Conservation (phyloP, 1,140 invertebrate species). For the Neodiprion pinetum region DNA sequence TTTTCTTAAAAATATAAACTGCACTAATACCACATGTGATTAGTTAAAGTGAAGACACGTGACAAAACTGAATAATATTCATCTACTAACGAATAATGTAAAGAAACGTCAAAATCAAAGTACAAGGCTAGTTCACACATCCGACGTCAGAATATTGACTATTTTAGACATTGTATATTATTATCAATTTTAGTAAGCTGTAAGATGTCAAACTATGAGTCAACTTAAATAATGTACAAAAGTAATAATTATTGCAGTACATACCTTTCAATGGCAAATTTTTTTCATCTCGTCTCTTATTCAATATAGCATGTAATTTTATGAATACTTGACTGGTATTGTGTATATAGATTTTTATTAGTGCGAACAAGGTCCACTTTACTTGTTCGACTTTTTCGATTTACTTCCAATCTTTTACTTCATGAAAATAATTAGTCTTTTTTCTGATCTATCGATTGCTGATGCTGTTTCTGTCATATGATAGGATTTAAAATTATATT, state of each 20-base stretch:
- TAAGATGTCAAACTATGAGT: not conserved
- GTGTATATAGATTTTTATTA: no score
- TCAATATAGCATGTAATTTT: not conserved
- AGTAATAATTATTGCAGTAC: not conserved
- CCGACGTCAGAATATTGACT: not conserved
- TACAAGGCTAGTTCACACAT: no score
- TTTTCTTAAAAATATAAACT: not conserved
- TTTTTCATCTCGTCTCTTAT: not conserved
- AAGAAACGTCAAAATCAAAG: no score
- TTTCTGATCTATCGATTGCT: not conserved
- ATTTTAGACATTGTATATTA: not conserved
- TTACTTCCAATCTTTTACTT: no score
- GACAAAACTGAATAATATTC: not conserved
- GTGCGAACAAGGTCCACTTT: no score
- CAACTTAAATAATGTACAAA: conserved; percentile 8
- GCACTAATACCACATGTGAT: no score
- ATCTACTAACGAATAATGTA: not conserved
- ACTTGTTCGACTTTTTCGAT: no score
- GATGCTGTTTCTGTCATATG: not conserved
- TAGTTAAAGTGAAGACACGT: not conserved
- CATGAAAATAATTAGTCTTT: not conserved
- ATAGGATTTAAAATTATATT: no score
- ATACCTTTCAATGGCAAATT: not conserved
- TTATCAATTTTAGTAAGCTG: not conserved
- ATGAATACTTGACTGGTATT: no score